Evolutionary conservation across 1,140 invertebrate species (phyloP).

Genomic region (Liolophura sinensis): DNA sequence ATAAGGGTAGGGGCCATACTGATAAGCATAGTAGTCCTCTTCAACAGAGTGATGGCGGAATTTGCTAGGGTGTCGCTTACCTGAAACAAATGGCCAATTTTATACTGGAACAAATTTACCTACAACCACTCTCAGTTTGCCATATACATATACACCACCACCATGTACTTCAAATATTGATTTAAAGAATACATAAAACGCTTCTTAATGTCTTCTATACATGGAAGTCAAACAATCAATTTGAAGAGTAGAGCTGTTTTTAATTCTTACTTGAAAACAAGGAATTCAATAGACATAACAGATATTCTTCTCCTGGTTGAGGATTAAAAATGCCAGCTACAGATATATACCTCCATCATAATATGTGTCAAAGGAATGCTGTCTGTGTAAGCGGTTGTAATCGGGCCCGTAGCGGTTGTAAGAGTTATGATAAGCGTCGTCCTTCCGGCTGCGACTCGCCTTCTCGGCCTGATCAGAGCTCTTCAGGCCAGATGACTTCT

Average conservation of each 20-base stretch:
- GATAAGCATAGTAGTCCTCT: constrained; percentile 41
- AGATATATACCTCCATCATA: constrained; percentile 17
- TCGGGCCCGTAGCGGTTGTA: constrained; percentile 21
- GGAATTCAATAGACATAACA: no score
- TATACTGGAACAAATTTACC: no score
- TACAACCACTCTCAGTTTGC: no score
- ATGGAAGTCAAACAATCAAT: no score
- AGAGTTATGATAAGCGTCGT: constrained; percentile 20
- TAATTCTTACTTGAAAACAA: background rate
- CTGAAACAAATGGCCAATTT: constrained; percentile 10
- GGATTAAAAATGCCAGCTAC: background rate
- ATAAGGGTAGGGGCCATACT: constrained; percentile 34
- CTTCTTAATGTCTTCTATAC: no score
- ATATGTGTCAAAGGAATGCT: constrained; percentile 37
- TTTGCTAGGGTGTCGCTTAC: constrained; percentile 29
- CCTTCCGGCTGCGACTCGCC: constrained; percentile 10
- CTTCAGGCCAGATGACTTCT: constrained; percentile 43
- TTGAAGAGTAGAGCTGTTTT: background rate
- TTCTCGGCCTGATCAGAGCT: constrained; percentile 3
- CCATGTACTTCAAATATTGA: no score
- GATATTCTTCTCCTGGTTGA: no score
- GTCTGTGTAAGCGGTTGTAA: constrained; percentile 27
- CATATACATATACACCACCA: no score
- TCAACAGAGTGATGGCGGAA: constrained; percentile 50
- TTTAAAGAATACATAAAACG: no score